Evolutionary conservation across 1,140 invertebrate genomes (phyloP), one percentile per base, ranked within the genome.

Genomic region (Calephelis virginiensis): DNA sequence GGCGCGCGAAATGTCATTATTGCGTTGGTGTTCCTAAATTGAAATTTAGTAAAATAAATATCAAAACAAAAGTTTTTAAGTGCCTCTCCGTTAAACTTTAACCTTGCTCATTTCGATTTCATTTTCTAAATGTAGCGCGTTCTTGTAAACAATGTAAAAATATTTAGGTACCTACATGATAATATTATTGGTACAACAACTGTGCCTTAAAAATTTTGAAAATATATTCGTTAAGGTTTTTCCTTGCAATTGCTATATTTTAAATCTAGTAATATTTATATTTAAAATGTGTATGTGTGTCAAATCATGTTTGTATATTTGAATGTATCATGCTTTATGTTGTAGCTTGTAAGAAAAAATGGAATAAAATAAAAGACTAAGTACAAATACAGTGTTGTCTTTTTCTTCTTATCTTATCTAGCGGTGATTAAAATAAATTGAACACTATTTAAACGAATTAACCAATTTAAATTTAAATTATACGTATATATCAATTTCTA

Each of bases 261-360:
- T 53, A 53, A 28, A 53, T 53, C 49, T 53, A 53, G 17, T 53
- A 11, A 37, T 56, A 56, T 17, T 53, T 11, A 37, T 56, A 11
- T 37, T 56, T 7, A 37, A 28, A 37, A 12, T 43, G 40, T 43
- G 40, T 43, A 12, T 37, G 50, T 56, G 50, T 60, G 59, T 71
- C 50, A 28, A 61, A 70, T 69, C 63, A 71, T 83, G 79, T 83
- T 80, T 83, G 81, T 83, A 83, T 83, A 83, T 83, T 80, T 83
- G 81, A 75, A 73, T 68, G 63, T 68, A 68, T 73, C 69, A 71
- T 76, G 71, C 66, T 72, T 72, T 63, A 67, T 75, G 74, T 76
- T 75, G 77, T 77, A 68, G 73, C 72, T 74, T 75, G 75, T 77
- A 76, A 62, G 70, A 70, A 64, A 71, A 63, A 72, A 75, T 72